Percentiles rank a stretch among this genome's conserved stretches.
Evolutionary conservation across 2,888 invertebrate species (phyloP).

Genomic region (Orchesella flavescens): DNA sequence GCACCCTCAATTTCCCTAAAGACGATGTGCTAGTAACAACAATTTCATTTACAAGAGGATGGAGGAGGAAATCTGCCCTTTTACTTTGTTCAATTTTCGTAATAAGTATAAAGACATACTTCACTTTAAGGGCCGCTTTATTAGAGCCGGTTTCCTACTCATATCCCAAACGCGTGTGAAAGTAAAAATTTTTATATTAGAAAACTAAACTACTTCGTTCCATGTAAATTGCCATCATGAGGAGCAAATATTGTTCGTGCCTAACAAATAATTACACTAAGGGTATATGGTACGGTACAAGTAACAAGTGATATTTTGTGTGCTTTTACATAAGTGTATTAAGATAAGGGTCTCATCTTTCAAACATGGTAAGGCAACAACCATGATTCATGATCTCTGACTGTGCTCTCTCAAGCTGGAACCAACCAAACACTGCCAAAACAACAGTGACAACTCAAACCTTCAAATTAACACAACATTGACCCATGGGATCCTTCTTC

Average conservation of each 20-base stretch:
- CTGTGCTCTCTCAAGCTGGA: conserved; percentile 26
- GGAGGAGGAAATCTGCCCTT: background rate
- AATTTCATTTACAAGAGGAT: background rate
- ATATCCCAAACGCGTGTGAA: background rate
- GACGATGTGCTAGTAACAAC: background rate
- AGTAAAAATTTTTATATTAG: conserved; percentile 11
- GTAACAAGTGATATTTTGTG: background rate
- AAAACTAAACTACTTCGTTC: background rate
- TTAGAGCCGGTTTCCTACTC: background rate
- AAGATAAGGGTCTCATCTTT: conserved; percentile 26
- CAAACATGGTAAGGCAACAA: conserved; percentile 5
- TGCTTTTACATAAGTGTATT: background rate
- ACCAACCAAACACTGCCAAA: conserved; percentile 42
- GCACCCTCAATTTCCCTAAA: conserved; percentile 1
- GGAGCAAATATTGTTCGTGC: conserved; percentile 30
- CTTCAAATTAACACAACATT: conserved; percentile 50
- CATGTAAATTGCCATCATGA: background rate
- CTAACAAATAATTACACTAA: conserved; percentile 21
- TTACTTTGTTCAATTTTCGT: background rate
- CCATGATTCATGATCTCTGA: conserved; percentile 18
- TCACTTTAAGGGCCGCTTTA: background rate
- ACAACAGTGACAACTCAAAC: conserved; percentile 48
- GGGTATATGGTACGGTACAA: background rate
- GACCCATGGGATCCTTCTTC: conserved; percentile 40
- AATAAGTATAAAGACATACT: background rate